Conservation (phyloP, 2,113 vertebrate genomes). For the Gallinago paraguaiae region DNA sequence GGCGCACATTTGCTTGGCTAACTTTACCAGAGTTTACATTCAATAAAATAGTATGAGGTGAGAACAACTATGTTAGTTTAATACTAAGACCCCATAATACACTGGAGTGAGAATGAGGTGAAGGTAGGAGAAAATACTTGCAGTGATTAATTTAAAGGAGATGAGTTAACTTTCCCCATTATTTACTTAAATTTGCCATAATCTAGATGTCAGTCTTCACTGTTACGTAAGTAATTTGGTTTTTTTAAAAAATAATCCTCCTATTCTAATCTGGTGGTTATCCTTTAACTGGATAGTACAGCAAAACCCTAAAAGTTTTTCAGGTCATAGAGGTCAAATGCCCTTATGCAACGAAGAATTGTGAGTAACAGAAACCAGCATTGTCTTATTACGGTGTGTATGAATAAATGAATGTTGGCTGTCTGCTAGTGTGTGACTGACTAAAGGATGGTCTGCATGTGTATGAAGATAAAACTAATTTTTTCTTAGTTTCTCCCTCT, state of each 20-base stretch:
- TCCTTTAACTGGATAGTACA: neutral
- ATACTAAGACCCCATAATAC: neutral
- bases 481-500: neutral
- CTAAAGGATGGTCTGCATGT: neutral
- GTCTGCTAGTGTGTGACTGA: neutral
- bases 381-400: neutral
- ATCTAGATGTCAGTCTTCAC: neutral
- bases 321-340: neutral
- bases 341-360: neutral
- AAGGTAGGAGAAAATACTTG: neutral
- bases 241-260: neutral
- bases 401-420: neutral
- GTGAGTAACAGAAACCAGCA: neutral
- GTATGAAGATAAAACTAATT: neutral
- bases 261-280: neutral
- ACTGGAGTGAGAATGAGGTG: neutral
- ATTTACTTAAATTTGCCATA: neutral
- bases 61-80: neutral
- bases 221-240: neutral
- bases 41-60: neutral
- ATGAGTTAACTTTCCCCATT: neutral
- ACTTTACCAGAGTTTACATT: neutral
- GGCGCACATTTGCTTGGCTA: neutral
- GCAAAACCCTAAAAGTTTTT: neutral
- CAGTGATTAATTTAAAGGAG: neutral